Evolutionary conservation across 1,140 invertebrate species (phyloP).

Genomic region (Antheraea pernyi): DNA sequence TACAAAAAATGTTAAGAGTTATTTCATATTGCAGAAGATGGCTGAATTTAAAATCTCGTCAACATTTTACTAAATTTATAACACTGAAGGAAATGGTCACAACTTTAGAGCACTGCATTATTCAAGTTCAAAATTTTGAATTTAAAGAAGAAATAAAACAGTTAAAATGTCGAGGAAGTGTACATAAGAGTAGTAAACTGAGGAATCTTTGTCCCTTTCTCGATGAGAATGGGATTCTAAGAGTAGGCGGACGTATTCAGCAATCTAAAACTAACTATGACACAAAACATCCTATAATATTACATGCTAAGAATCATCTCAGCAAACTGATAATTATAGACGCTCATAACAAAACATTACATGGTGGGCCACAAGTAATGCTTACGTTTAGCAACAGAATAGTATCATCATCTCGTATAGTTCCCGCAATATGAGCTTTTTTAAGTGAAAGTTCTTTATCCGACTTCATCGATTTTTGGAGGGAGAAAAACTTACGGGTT

Average conservation of each 20-base stretch:
- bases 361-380: constrained; percentile 13
- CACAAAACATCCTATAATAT: constrained; percentile 4
- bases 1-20: constrained; percentile 25
- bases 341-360: constrained; percentile 13
- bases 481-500: too few relatives aligned
- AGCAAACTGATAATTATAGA: constrained; percentile 3
- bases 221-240: constrained; percentile 9
- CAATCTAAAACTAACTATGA: not conserved
- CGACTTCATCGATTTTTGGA: too few relatives aligned
- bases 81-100: constrained; percentile 10
- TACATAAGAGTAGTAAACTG: not conserved
- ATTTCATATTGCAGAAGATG: constrained; percentile 27
- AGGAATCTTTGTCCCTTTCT: not conserved
- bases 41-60: not conserved
- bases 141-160: constrained; percentile 19
- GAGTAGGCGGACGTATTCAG: constrained; percentile 10
- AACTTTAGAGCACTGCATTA: not conserved
- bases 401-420: too few relatives aligned
- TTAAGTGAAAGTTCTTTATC: too few relatives aligned
- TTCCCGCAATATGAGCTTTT: too few relatives aligned
- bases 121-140: not conserved
- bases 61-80: constrained; percentile 1
- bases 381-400: too few relatives aligned
- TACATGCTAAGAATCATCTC: constrained; percentile 5
- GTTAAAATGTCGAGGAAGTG: not conserved